phyloP scores from a whole-genome alignment of 1,140 invertebrate genomes.

The Pseudomyrmex concolor region DNA sequence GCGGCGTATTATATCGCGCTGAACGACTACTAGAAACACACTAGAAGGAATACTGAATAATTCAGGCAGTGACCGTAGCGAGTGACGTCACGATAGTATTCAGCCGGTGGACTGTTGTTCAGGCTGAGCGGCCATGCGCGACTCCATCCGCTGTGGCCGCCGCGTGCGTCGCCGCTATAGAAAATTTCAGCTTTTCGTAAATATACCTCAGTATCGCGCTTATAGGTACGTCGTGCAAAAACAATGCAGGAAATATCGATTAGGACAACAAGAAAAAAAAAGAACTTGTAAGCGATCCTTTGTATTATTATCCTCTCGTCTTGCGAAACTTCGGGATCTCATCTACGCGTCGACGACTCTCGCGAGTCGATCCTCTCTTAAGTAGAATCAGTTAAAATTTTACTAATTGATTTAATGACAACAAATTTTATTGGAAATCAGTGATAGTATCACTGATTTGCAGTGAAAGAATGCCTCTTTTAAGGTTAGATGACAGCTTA shows the following conservation, averaged over 20 bases:
- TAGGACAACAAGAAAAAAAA: not conserved
- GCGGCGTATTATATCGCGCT: slow-evolving; percentile 10
- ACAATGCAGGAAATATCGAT: not conserved
- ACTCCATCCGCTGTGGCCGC: slow-evolving; percentile 78
- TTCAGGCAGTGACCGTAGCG: slow-evolving; percentile 83
- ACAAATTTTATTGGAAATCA: too few species aligned
- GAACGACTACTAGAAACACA: slow-evolving; percentile 53
- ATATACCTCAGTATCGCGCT: slow-evolving; percentile 33
- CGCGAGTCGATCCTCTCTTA: not conserved
- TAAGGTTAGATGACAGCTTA: too few species aligned
- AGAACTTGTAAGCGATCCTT: too few species aligned
- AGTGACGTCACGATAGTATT: slow-evolving; percentile 83
- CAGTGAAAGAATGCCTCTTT: too few species aligned
- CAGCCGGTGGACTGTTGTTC: slow-evolving; percentile 83
- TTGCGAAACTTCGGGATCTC: not conserved
- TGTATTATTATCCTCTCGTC: too few species aligned
- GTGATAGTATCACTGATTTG: too few species aligned
- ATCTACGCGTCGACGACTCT: not conserved
- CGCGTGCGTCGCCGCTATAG: slow-evolving; percentile 17
- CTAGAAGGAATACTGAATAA: slow-evolving; percentile 78
- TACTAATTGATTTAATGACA: too few species aligned
- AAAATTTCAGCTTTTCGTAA: slow-evolving; percentile 73
- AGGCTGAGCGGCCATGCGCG: slow-evolving; percentile 83
- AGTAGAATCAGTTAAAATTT: too few species aligned
- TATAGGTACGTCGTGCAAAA: slow-evolving; percentile 16